Base-by-base conservation (phyloP, 2,888 invertebrate genomes). In the Conistra vaccinii region DNA sequence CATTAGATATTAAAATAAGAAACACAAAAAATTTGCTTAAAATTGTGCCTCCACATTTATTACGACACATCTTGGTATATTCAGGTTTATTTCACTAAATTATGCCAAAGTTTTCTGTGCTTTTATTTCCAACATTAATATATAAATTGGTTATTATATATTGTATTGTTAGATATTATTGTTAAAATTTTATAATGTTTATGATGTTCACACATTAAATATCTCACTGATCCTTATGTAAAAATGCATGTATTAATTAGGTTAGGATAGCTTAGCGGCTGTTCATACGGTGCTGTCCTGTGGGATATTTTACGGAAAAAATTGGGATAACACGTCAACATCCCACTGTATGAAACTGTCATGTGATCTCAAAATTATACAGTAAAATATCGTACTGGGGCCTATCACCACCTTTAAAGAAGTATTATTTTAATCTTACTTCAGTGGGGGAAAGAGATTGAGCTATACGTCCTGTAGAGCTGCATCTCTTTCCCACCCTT, bases 1-100 rank as follows among this genome's bases (percentile, higher is more conserved):
- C 88, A 88, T 87, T 88, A 87, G 87, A 76, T 86, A 77, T 79
- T 82, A 83, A 78, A 48, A 51, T 72, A 65, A 79, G 57, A 73
- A 66, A 81, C 67, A 63, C 82, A 0, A 68, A 75, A 67, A 76
- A 78, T 3, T 65, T 85, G 85, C 87, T 87, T 88, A 63, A 66
- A 75, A 80, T 80, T 79, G 88, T 86, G 87, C 86, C 88, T 87
- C 81, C 58, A 73, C 39, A 63, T 77, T 77, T 69, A 73, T 53
- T 71, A 80, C 57, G 62, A 74, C 63, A 74, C 63, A 57, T 63
- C 53, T 69, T 63, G 62, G 29, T 80, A 39, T 72, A 32, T 42
- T 42, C n/a, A 20, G 70, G 42, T 73, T 65, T 69, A n/a, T 67
- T 66, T 67, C 53, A 75, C 65, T 61, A 81, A 83, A 80, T 76